Evolutionary conservation across 2,888 invertebrate species (phyloP), one percentile per base, ranked within the genome.

Genomic region (Rutpela maculata): DNA sequence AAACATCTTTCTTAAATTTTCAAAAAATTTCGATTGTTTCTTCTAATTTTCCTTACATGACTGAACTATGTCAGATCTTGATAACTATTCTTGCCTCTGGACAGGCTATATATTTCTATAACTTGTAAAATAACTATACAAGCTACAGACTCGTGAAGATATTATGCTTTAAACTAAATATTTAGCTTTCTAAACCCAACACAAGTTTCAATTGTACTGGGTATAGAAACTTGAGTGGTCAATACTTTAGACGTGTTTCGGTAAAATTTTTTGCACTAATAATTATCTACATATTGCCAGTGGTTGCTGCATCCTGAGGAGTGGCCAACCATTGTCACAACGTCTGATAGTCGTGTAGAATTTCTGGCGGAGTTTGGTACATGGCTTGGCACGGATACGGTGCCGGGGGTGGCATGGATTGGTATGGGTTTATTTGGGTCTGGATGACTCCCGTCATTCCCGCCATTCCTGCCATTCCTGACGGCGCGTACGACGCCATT

Each of bases 311-410:
- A 68, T 79, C 79, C 78, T 84, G 84, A 35, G 84, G 86, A 26
- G 77, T 79, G 50, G 84, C 82, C 77, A 90, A 86, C 90, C 90
- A 90, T 82, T 90, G 90, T 90, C 90, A 90, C 90, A 90, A 90
- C 15, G 90, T 88, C 84, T 90, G 90, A 76, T 90, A 90, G 80
- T 90, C 90, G 83, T 90, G 90, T 38, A 90, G 83, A 66, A 89
- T 86, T 55, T 88, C 88, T 17, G 88, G 88, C 22, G 90, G 87
- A 43, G 88, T 84, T 75, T 88, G 89, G 82, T 90, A 89, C 75
- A 89, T 81, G 15, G 89, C 87, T 81, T 89, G 89, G 38, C 88
- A 87, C 84, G 80, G 72, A 66, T 80, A 81, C 31, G 87, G 84
- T 57, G 85, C 83, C 50, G 81, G 78, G 12, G 78, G 79, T 17